Percentiles rank a stretch among this genome's conserved stretches.
These are phyloP conservation scores for Barbus barbus DNA, from an alignment of 2,113 vertebrate species.

Conservation along the genomic window DNA sequence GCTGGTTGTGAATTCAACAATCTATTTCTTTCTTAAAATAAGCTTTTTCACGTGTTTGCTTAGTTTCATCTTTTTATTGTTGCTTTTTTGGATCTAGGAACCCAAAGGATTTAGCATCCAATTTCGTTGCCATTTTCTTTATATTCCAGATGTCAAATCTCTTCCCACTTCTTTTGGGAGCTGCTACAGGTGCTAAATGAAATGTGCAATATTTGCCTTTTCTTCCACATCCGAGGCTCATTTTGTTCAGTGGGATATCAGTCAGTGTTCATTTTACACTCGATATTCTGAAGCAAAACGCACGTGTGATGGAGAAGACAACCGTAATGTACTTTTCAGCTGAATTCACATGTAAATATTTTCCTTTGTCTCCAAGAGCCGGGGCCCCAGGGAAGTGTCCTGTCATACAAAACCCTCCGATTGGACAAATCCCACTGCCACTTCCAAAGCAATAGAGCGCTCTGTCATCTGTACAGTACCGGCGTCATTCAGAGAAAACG, in stretches of 20 bases:
- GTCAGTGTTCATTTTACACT: slow-evolving; percentile 27
- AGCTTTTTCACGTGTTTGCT: not conserved
- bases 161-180: not conserved
- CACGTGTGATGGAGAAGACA: slow-evolving; percentile 19
- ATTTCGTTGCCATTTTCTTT: not conserved
- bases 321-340: slow-evolving; percentile 42
- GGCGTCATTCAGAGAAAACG: slow-evolving; percentile 9
- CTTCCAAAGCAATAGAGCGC: slow-evolving; percentile 57
- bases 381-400: slow-evolving; percentile 48
- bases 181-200: not conserved
- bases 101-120: not conserved
- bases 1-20: too few relatives aligned
- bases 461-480: slow-evolving; percentile 49
- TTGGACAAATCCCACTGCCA: slow-evolving; percentile 54
- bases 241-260: slow-evolving; percentile 4
- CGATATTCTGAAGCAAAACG: slow-evolving; percentile 12
- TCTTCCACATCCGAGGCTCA: not conserved
- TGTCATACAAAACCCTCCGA: slow-evolving; percentile 53
- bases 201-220: slow-evolving; percentile 5
- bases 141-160: not conserved
- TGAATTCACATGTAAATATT: slow-evolving; percentile 50
- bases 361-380: slow-evolving; percentile 50
- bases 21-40: not conserved
- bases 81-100: not conserved
- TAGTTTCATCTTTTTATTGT: not conserved